Percentiles rank a stretch among this genome's conserved stretches.
Evolutionary conservation across 2,797 vertebrate species (phyloP).

Genomic region (Gymnodraco acuticeps): DNA sequence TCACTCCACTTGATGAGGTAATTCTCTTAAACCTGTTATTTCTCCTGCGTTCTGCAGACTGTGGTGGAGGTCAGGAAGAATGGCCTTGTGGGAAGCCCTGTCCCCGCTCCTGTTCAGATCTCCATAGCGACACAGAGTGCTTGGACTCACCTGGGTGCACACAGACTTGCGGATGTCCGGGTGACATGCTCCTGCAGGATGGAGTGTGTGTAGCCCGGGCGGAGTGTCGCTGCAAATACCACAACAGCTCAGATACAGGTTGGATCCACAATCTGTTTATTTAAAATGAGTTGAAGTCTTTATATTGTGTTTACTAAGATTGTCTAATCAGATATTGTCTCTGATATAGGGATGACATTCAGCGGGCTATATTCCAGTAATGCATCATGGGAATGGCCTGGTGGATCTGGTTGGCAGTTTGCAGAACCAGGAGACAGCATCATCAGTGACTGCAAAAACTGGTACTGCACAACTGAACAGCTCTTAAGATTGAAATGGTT

Average conservation of each 20-base stretch:
- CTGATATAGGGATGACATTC: not conserved
- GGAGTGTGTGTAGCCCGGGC: conserved; percentile 82
- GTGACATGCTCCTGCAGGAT: conserved; percentile 87
- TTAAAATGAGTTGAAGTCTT: not conserved
- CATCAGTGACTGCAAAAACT: conserved; percentile 86
- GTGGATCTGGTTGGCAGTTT: conserved; percentile 81
- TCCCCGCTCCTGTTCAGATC: conserved; percentile 89
- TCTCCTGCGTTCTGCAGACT: conserved; percentile 77
- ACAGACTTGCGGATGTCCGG: conserved; percentile 86
- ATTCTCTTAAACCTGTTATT: not conserved
- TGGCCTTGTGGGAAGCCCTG: conserved; percentile 89
- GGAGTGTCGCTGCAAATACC: conserved; percentile 88
- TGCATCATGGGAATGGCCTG: conserved; percentile 77
- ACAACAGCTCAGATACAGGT: conserved; percentile 82
- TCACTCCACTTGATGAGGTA: not conserved
- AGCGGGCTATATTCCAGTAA: conserved; percentile 76
- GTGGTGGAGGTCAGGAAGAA: conserved; percentile 81
- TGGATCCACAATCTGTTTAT: conserved; percentile 26
- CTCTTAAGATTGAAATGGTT: not conserved
- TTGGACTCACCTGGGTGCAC: conserved; percentile 79
- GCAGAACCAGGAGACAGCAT: conserved; percentile 86
- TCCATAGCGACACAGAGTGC: conserved; percentile 85
- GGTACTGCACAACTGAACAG: conserved; percentile 69
- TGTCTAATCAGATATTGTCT: not conserved
- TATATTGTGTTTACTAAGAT: not conserved